phyloP scores from a whole-genome alignment of 1,140 invertebrate species.

The Saccostrea cuccullata region DNA sequence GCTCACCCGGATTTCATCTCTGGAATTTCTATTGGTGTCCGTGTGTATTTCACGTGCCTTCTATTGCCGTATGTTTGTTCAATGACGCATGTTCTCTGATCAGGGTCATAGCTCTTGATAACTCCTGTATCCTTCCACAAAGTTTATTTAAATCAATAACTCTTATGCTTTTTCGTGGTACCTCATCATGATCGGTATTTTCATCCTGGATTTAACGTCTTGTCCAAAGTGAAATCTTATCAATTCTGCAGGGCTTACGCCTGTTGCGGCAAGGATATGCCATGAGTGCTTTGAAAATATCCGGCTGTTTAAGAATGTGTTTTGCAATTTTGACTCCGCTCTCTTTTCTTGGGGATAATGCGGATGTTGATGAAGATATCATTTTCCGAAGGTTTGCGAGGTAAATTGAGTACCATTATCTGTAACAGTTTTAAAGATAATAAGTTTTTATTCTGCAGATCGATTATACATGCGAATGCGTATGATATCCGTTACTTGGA shows the following conservation, averaged over 20 bases:
- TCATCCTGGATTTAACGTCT: conserved; percentile 13
- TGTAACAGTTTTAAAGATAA: too few species aligned
- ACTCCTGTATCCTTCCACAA: conserved; percentile 25
- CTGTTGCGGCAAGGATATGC: conserved; percentile 36
- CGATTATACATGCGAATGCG: too few species aligned
- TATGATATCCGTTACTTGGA: too few species aligned
- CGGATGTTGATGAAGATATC: conserved; percentile 55
- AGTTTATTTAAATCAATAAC: background rate
- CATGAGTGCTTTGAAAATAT: conserved; percentile 44
- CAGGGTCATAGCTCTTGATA: background rate
- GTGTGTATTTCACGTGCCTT: too few species aligned
- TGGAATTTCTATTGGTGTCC: too few species aligned
- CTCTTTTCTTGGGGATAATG: conserved; percentile 63
- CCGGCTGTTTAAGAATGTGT: conserved; percentile 10
- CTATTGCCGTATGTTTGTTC: too few species aligned
- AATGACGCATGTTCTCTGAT: background rate
- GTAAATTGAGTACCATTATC: conserved; percentile 52
- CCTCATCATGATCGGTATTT: background rate
- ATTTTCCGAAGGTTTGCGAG: conserved; percentile 7
- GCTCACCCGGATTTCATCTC: too few species aligned
- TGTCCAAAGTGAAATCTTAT: background rate
- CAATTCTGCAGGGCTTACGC: conserved; percentile 46
- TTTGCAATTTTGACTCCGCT: conserved; percentile 50
- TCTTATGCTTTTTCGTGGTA: background rate
- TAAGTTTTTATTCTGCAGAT: too few species aligned